phyloP scores from a whole-genome alignment of 2,888 invertebrate species.

The Hoplodrina blanda region DNA sequence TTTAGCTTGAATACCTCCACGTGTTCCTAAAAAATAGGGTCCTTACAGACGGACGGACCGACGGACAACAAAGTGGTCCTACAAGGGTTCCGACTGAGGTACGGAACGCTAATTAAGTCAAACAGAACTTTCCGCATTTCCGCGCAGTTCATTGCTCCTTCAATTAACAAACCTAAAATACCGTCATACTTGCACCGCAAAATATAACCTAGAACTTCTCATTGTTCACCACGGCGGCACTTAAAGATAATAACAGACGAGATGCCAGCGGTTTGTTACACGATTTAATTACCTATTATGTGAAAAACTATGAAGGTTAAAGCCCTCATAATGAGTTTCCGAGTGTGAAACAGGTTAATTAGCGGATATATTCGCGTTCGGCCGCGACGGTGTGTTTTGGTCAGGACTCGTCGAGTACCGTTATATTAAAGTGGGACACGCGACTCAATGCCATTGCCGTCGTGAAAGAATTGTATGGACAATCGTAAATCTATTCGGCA shows the following conservation, averaged over 20 bases:
- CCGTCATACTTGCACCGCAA: constrained; percentile 27
- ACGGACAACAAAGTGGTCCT: too few relatives aligned
- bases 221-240: constrained; percentile 55
- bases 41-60: too few relatives aligned
- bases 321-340: constrained; percentile 74
- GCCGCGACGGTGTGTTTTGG: constrained; percentile 73
- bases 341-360: constrained; percentile 78
- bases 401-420: constrained; percentile 78
- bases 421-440: constrained; percentile 79
- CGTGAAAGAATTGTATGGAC: constrained; percentile 66
- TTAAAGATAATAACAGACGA: constrained; percentile 57
- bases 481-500: constrained; percentile 43
- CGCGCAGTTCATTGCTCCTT: constrained; percentile 41
- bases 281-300: constrained; percentile 64
- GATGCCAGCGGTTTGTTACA: constrained; percentile 55
- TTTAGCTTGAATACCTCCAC: too few relatives aligned
- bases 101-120: too few relatives aligned
- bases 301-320: constrained; percentile 73
- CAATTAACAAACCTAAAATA: constrained; percentile 46
- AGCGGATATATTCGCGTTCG: constrained; percentile 76
- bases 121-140: constrained; percentile 1
- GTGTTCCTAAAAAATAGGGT: too few relatives aligned
- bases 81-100: too few relatives aligned
- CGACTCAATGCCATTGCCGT: constrained; percentile 68
- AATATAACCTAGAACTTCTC: constrained; percentile 53